Conservation (phyloP, 2,888 invertebrate genomes). For the Drosophila pegasa region DNA sequence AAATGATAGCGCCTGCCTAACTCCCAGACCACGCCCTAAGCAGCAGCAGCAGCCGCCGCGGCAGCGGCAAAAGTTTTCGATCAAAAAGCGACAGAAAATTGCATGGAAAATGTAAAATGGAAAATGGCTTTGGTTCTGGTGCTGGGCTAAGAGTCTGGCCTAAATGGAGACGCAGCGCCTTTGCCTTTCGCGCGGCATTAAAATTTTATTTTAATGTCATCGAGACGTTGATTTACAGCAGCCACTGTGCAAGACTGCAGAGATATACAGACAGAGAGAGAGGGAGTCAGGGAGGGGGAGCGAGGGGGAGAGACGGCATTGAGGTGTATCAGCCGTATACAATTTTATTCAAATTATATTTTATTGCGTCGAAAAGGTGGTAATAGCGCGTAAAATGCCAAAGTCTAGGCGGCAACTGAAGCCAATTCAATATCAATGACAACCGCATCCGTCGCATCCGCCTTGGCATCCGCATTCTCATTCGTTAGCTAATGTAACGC, state of each 20-base stretch:
- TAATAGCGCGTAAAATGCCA: constrained; percentile 74
- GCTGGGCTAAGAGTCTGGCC: constrained; percentile 22
- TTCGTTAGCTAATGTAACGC: not conserved
- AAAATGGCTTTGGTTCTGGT: constrained; percentile 19
- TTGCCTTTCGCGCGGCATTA: constrained; percentile 68
- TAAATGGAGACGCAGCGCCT: constrained; percentile 35
- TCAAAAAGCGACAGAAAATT: constrained; percentile 60
- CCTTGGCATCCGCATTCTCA: too few relatives aligned
- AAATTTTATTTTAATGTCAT: constrained; percentile 84
- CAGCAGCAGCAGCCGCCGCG: constrained; percentile 3
- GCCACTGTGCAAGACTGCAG: constrained; percentile 23
- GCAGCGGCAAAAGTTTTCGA: constrained; percentile 71
- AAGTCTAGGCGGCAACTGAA: constrained; percentile 17
- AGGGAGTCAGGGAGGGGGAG: not conserved
- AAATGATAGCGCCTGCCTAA: constrained; percentile 66
- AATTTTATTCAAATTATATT: constrained; percentile 82
- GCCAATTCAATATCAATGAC: constrained; percentile 5
- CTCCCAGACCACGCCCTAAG: not conserved
- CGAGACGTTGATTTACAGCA: constrained; percentile 83
- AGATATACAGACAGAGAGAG: not conserved
- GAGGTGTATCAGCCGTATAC: constrained; percentile 57
- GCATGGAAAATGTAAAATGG: constrained; percentile 50
- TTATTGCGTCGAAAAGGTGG: constrained; percentile 80
- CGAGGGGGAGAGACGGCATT: constrained; percentile 8
- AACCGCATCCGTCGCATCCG: constrained; percentile 3